Percentiles rank a stretch among this genome's conserved stretches.
Conservation (phyloP, 2,888 invertebrate genomes). For the Malacosoma neustria region DNA sequence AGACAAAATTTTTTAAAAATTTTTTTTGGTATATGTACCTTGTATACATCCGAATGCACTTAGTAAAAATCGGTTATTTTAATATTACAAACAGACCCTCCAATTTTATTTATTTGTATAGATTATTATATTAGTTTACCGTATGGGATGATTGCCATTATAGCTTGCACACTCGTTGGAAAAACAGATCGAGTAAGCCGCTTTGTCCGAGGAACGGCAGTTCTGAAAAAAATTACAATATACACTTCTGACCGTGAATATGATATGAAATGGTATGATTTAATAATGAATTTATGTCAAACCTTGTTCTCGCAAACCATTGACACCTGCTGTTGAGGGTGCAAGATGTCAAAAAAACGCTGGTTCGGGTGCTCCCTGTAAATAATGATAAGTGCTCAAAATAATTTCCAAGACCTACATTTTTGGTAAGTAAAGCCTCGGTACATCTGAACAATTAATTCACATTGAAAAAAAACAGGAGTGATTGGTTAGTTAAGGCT, state of each 20-base stretch:
- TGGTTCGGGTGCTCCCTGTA: constrained; percentile 87
- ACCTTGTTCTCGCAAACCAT: constrained; percentile 97
- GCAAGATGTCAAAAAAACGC: constrained; percentile 89
- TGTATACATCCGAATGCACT: not conserved
- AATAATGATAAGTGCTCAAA: no score
- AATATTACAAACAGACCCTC: not conserved
- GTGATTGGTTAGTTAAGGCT: no score
- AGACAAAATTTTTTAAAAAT: no score
- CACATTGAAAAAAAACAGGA: no score
- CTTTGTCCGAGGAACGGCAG: constrained; percentile 92
- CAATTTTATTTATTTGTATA: no score
- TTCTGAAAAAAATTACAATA: constrained; percentile 73
- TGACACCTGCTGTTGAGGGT: constrained; percentile 96
- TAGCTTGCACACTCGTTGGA: constrained; percentile 97
- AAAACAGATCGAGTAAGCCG: constrained; percentile 96
- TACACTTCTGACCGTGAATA: not conserved
- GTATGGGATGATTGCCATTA: constrained; percentile 96
- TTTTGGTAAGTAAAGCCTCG: no score
- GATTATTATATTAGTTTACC: constrained; percentile 36
- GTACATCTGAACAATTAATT: no score
- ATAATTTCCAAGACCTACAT: no score
- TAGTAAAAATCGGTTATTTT: not conserved
- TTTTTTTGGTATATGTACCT: no score
- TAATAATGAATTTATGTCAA: not conserved
- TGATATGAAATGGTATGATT: not conserved